Evolutionary conservation across 2,797 vertebrate species (phyloP), one percentile per base, ranked within the genome.

Genomic region (Aphelocoma californica): DNA sequence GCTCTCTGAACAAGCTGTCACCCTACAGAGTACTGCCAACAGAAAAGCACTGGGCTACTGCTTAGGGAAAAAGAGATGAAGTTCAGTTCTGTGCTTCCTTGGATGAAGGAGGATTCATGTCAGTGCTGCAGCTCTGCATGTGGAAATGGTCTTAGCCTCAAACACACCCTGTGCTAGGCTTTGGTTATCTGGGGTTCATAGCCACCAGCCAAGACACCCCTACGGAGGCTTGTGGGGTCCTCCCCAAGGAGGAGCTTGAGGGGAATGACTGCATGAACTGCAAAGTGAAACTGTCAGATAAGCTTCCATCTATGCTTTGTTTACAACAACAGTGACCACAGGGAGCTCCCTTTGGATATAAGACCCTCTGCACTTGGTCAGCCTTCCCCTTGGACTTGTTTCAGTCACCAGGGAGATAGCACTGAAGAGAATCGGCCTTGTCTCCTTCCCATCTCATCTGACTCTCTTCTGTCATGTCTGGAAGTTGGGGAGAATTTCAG

Each of bases 401-500:
- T 77, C 66, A 58, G 40, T 66, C 42, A 57, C 18, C 24, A 53
- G 70, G 50, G 74, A 88, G 50, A 57, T 1, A 42, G 47, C 47
- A 69, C 13, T 32, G 57, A 67, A 51, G 9, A 71, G 54, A 64
- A 53, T 7, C 23, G 5, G 23, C 32, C 20, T 7, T 69, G 42
- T 61, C 38, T 60, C 34, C 45, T 45, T 72, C 69, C 23, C 25
- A 10, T 51, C 45, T 62, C 23, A 67, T 73, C 26, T 65, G 58
- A 44, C 45, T 67, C 34, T 57, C 42, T 90, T 79, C 42, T 93
- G 96, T 88, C 94, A 90, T 4, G 69, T 79, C 84, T 88, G 97
- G 96, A 99, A 99, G 95, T 99, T 98, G 0, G 99, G 99, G 47
- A 99, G 98, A 93, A 99, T 98, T 96, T 99, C 98, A 0, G 98